Evolutionary conservation across 2,113 vertebrate species (phyloP), one percentile per base, ranked within the genome.

Genomic region (Pseudorasbora parva): DNA sequence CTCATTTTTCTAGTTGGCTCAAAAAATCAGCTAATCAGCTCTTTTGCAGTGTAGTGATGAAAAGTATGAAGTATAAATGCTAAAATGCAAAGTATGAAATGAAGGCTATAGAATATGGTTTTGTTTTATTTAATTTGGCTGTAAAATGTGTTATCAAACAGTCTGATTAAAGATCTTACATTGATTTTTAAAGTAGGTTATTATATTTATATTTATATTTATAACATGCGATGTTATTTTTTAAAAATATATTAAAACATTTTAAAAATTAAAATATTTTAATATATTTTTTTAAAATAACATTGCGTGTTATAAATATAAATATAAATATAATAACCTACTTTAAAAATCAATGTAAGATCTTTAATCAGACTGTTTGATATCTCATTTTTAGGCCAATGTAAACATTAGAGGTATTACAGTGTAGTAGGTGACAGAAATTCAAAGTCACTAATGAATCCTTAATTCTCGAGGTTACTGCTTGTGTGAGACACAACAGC

Each of bases 391-490:
- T 37, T 56, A 23, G 6, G 56, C 1, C 27, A 75, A 15, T 30
- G 33, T 2, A 54, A 51, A 49, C 15, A 49, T 25, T 45, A 8
- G 2, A 49, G 56, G 14, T 75, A 30, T 15, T 47, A 25, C 8
- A 14, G 11, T 15, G 30, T n/a, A n/a, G 21, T 23, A n/a, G 15
- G 43, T 33, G 15, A 19, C 41, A 21, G 59, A 8, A 60, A 43
- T 12, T 60, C 6, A 0, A 59, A 30, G 59, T 66, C 11, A 66
- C 43, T 80, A 80, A 66, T 51, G 78, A n/a, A 64, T n/a, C 62
- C 60, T 51, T 51, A 33, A 69, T 33, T 54, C 27, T 19, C 17
- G 45, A 66, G 41, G 60, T 54, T 81, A 81, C 69, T 81, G 10
- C 62, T 60, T 47, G 76, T 64, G 27, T 4, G 5, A 69, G 62